phyloP scores from a whole-genome alignment of 2,888 invertebrate species.

The Lottia scabra region DNA sequence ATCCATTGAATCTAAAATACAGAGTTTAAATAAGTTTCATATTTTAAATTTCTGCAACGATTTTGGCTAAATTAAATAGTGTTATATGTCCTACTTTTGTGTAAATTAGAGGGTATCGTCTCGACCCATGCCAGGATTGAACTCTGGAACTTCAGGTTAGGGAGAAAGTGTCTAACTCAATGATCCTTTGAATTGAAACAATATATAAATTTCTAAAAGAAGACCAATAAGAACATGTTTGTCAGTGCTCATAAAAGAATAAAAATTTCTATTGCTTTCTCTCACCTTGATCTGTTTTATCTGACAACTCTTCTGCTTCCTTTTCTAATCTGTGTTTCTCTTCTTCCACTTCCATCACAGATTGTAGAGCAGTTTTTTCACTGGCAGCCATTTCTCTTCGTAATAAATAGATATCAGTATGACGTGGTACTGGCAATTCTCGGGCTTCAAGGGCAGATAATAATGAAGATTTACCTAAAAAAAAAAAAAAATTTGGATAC shows the following conservation, averaged over 20 bases:
- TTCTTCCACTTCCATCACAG: slow-evolving; percentile 98
- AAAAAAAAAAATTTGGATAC: not conserved
- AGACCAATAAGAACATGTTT: too few relatives aligned
- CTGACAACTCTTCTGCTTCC: slow-evolving; percentile 88
- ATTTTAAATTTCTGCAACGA: too few relatives aligned
- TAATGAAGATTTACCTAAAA: slow-evolving; percentile 89
- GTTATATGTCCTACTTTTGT: too few relatives aligned
- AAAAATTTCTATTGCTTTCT: not conserved
- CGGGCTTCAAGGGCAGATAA: slow-evolving; percentile 91
- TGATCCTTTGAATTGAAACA: too few relatives aligned
- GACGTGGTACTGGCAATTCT: slow-evolving; percentile 94
- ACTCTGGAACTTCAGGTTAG: too few relatives aligned
- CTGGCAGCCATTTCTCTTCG: slow-evolving; percentile 98
- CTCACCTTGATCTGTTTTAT: slow-evolving; percentile 74
- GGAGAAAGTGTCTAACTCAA: too few relatives aligned
- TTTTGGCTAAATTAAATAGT: too few relatives aligned
- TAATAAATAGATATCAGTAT: slow-evolving; percentile 97
- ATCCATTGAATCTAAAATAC: slow-evolving; percentile 84
- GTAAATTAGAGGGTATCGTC: too few relatives aligned
- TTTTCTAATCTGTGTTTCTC: slow-evolving; percentile 91
- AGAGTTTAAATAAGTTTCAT: too few relatives aligned
- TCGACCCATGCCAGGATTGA: too few relatives aligned
- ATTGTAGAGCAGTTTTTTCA: slow-evolving; percentile 92
- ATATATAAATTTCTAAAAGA: too few relatives aligned
- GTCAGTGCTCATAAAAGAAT: too few relatives aligned